Conservation (phyloP, 2,113 vertebrate genomes). For the Burhinus oedicnemus region DNA sequence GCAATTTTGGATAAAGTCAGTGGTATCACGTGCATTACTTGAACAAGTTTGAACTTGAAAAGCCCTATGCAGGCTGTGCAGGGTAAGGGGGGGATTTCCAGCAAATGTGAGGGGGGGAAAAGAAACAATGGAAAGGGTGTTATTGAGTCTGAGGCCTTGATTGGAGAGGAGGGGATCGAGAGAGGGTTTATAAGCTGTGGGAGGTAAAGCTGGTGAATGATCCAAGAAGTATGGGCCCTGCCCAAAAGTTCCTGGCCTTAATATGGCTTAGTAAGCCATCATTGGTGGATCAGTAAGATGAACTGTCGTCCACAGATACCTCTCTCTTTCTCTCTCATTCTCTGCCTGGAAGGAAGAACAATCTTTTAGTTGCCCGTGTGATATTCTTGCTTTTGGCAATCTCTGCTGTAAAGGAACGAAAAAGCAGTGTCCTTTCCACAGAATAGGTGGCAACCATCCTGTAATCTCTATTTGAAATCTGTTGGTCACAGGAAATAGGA, state of each 20-base stretch:
- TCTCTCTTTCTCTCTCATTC: not conserved
- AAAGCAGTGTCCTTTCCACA: not conserved
- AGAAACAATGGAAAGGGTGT: not conserved
- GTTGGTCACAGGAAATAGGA: not conserved
- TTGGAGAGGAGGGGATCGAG: not conserved
- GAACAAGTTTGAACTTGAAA: not conserved
- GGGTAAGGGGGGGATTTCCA: not conserved
- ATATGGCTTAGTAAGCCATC: not conserved
- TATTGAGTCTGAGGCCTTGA: not conserved
- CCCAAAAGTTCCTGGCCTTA: not conserved
- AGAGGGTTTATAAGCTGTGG: not conserved
- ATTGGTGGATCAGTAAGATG: not conserved
- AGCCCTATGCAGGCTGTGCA: not conserved
- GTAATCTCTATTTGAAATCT: not conserved
- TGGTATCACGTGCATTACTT: not conserved
- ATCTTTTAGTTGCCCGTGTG: not conserved
- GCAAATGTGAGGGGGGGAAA: fast-evolving
- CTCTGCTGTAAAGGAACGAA: not conserved
- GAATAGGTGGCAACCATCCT: not conserved
- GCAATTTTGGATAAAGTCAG: not conserved
- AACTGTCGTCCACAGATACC: not conserved
- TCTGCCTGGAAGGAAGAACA: not conserved
- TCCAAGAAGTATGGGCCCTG: not conserved
- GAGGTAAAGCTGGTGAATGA: not conserved
- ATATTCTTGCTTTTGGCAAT: not conserved